Evolutionary conservation across 2,113 vertebrate genomes (phyloP).

Genomic region (Chlorodrepanis virens): DNA sequence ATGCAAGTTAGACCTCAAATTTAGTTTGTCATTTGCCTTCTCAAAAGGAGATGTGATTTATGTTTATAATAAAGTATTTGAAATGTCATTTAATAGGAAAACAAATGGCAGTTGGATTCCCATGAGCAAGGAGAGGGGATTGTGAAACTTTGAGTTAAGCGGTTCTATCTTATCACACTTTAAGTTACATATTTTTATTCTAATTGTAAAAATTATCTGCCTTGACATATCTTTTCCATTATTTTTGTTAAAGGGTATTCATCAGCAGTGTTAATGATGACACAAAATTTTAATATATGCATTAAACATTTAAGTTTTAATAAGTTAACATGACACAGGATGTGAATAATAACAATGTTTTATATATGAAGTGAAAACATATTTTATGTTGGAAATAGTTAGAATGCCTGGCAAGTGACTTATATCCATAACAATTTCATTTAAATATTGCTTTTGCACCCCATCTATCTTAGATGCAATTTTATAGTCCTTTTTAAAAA

Average conservation of each 20-base stretch:
- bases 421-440: conserved; percentile 89
- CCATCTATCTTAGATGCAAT: conserved; percentile 90
- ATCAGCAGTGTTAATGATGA: conserved; percentile 80
- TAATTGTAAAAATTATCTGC: conserved; percentile 81
- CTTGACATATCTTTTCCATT: conserved; percentile 73
- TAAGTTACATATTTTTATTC: conserved; percentile 74
- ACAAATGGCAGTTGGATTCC: conserved; percentile 71
- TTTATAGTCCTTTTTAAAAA: conserved; percentile 92
- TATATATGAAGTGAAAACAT: conserved; percentile 85
- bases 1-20: conserved; percentile 70
- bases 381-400: conserved; percentile 84
- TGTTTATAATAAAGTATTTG: conserved; percentile 78
- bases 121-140: conserved; percentile 24
- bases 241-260: conserved; percentile 76
- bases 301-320: conserved; percentile 87
- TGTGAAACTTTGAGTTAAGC: conserved; percentile 66
- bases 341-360: conserved; percentile 86
- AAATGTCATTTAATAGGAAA: conserved; percentile 80
- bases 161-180: conserved; percentile 70
- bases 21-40: conserved; percentile 73
- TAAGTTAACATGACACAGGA: conserved; percentile 80
- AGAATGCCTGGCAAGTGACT: conserved; percentile 80
- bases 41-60: conserved; percentile 78
- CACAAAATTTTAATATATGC: conserved; percentile 81
- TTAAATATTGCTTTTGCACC: conserved; percentile 92